A percentile compares a stretch with the other conserved stretches of the same genome.
Conservation (phyloP, 2,888 invertebrate genomes). For the Onchidella celtica region DNA sequence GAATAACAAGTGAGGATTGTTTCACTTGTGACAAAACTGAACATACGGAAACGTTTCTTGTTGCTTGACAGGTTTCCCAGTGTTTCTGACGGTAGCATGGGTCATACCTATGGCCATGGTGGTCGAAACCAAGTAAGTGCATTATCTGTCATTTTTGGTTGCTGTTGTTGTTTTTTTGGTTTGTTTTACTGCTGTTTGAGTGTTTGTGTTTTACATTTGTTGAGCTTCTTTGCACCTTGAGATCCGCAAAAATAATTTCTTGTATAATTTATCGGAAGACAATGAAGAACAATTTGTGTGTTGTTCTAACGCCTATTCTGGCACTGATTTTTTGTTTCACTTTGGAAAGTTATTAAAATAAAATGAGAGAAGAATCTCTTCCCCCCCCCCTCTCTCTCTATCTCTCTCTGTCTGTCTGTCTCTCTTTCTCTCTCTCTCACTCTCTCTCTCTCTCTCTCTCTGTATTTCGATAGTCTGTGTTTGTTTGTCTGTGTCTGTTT, state of each 20-base stretch:
- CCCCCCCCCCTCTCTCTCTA: too few species aligned
- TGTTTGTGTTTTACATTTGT: background rate
- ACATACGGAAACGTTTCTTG: too few species aligned
- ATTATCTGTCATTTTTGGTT: background rate
- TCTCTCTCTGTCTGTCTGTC: too few species aligned
- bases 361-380: too few species aligned
- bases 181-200: background rate
- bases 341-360: background rate
- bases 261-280: background rate
- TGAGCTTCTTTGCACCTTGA: too few species aligned
- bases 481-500: too few species aligned
- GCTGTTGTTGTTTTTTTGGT: background rate
- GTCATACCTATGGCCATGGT: slow-evolving; percentile 64
- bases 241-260: too few species aligned
- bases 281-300: background rate
- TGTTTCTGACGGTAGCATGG: slow-evolving; percentile 64
- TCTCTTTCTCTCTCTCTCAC: too few species aligned
- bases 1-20: too few species aligned
- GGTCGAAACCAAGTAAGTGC: slow-evolving; percentile 60
- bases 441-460: too few species aligned
- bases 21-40: too few species aligned
- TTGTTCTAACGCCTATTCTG: background rate
- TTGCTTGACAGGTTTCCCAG: slow-evolving; percentile 53
- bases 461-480: too few species aligned
- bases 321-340: background rate